Conservation (phyloP, 2,888 invertebrate species). For the Drosophila stalkeri region DNA sequence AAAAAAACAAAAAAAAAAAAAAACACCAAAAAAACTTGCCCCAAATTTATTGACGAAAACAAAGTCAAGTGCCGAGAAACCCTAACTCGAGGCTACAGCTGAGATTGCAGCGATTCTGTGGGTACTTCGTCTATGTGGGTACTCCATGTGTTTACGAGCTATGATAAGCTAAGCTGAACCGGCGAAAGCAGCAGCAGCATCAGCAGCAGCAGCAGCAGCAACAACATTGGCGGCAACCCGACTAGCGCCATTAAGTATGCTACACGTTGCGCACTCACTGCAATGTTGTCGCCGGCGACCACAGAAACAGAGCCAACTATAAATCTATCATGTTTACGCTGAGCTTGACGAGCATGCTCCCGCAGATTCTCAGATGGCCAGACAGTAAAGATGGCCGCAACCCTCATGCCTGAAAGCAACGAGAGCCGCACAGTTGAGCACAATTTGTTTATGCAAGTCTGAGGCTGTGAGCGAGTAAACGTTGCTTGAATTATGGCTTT, state of each 20-base stretch:
- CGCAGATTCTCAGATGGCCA: constrained; percentile 39
- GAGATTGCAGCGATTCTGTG: constrained; percentile 56
- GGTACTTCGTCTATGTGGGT: constrained; percentile 47
- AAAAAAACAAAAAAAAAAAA: background rate
- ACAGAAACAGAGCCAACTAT: constrained; percentile 67
- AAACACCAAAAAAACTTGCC: constrained; percentile 43
- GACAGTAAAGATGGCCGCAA: constrained; percentile 12
- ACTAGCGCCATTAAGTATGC: constrained; percentile 66
- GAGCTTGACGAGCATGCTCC: constrained; percentile 66
- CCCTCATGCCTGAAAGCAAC: constrained; percentile 29
- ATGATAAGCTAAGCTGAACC: constrained; percentile 63
- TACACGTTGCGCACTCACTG: constrained; percentile 60
- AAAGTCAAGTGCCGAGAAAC: constrained; percentile 68
- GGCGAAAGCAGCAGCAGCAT: constrained; percentile 5
- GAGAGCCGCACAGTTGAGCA: constrained; percentile 55
- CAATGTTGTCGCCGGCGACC: constrained; percentile 65
- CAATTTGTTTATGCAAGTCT: constrained; percentile 77
- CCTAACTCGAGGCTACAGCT: constrained; percentile 36
- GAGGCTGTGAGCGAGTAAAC: constrained; percentile 64
- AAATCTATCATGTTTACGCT: constrained; percentile 76
- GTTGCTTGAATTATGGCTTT: constrained; percentile 81
- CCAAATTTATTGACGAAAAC: constrained; percentile 75
- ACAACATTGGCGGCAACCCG: constrained; percentile 25
- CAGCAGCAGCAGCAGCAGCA: constrained; percentile 7
- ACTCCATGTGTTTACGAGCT: constrained; percentile 71